Evolutionary conservation across 2,113 vertebrate genomes (phyloP).

Genomic region (Chlorocebus sabaeus): DNA sequence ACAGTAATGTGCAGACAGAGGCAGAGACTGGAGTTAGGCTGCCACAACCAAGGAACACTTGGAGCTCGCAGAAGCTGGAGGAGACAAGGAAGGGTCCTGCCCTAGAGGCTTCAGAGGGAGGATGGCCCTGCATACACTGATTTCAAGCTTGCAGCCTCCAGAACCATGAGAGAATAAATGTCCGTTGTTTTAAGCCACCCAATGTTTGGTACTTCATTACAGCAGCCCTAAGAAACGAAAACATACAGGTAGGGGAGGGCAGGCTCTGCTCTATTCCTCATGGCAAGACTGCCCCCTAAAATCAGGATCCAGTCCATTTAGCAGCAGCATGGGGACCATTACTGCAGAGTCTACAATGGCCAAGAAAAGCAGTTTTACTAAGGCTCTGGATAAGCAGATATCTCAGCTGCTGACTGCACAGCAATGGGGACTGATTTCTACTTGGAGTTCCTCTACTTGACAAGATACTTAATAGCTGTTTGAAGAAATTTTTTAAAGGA

Average conservation of each 20-base stretch:
- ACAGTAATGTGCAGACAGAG: background rate
- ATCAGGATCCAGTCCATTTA: accelerated
- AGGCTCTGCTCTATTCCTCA: background rate
- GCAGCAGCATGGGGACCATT: background rate
- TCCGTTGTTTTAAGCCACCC: background rate
- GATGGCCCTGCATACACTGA: background rate
- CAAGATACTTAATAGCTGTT: background rate
- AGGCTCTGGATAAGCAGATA: background rate
- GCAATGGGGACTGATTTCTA: background rate
- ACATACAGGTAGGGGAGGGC: background rate
- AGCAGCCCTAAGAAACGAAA: background rate
- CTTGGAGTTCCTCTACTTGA: background rate
- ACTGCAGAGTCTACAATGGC: background rate
- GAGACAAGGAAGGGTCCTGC: background rate
- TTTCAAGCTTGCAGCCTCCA: background rate
- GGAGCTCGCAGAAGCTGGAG: background rate
- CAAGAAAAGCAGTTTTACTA: background rate
- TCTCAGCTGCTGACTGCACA: background rate
- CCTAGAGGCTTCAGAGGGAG: background rate
- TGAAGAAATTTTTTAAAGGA: background rate
- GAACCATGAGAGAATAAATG: background rate
- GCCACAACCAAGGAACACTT: background rate
- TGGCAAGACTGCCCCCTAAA: background rate
- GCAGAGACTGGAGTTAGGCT: accelerated
- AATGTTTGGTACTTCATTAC: accelerated